Conservation (phyloP, 2,113 vertebrate species). For the Lycaon pictus region DNA sequence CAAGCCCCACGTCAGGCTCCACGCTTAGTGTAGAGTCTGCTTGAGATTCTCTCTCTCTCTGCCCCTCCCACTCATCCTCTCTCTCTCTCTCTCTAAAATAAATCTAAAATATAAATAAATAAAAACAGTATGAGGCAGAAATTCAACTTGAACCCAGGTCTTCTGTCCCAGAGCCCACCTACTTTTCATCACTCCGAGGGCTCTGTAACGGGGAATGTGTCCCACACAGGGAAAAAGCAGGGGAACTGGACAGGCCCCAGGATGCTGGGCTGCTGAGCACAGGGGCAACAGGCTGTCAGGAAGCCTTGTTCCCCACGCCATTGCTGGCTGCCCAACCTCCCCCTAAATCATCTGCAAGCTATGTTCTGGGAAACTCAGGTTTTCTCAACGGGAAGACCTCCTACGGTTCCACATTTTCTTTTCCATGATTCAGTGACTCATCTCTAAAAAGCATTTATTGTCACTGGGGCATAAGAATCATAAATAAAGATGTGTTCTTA, state of each 20-base stretch:
- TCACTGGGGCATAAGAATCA: conserved; percentile 65
- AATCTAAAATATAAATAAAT: background rate
- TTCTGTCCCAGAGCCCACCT: background rate
- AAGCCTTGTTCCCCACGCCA: background rate
- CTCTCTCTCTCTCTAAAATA: background rate
- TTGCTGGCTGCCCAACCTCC: background rate
- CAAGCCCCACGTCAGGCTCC: too few relatives aligned
- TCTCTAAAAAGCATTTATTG: conserved; percentile 77
- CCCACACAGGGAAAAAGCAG: background rate
- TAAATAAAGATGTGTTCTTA: conserved; percentile 77
- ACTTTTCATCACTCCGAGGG: background rate
- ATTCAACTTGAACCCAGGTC: background rate
- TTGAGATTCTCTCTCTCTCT: background rate
- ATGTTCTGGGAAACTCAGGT: conserved; percentile 72
- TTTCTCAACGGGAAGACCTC: conserved; percentile 67
- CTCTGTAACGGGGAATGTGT: background rate
- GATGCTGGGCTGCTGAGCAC: background rate
- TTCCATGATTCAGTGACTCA: conserved; percentile 74
- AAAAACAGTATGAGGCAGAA: conserved; percentile 10
- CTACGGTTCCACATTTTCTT: conserved; percentile 64
- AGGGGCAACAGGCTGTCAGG: background rate
- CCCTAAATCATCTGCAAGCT: conserved; percentile 7
- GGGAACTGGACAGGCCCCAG: background rate
- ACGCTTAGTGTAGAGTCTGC: too few relatives aligned
- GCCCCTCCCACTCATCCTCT: too few relatives aligned